A percentile compares a stretch with the other conserved stretches of the same genome.
Evolutionary conservation across 2,888 invertebrate genomes (phyloP).

Genomic region (Pachliopta kotzebuea): DNA sequence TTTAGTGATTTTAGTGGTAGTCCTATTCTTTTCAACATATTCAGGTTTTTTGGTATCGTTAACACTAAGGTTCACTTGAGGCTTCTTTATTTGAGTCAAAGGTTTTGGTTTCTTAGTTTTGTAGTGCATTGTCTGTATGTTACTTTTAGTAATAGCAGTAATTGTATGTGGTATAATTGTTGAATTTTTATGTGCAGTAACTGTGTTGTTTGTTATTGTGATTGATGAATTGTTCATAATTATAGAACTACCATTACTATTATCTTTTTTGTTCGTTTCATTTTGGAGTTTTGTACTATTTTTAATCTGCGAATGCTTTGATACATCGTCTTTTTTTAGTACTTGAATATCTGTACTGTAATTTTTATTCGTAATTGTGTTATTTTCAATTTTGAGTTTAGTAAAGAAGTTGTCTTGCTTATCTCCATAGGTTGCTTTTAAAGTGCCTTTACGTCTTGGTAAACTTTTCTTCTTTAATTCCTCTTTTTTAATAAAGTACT

Average conservation of each 20-base stretch:
- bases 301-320: background rate
- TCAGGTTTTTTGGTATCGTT: constrained; percentile 41
- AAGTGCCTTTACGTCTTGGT: constrained; percentile 69
- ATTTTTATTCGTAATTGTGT: constrained; percentile 33
- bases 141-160: constrained; percentile 65
- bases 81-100: constrained; percentile 64
- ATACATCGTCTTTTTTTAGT: constrained; percentile 6
- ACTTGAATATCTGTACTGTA: constrained; percentile 8
- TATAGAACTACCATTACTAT: constrained; percentile 5
- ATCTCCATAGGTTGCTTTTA: constrained; percentile 76
- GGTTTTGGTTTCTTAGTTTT: constrained; percentile 69
- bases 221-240: constrained; percentile 5
- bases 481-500: constrained; percentile 52
- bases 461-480: constrained; percentile 61
- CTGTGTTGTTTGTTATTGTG: constrained; percentile 9
- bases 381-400: constrained; percentile 36
- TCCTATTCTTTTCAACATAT: constrained; percentile 38
- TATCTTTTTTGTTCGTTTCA: background rate
- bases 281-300: constrained; percentile 11
- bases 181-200: constrained; percentile 36
- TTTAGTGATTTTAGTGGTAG: constrained; percentile 47
- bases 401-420: constrained; percentile 65
- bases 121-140: constrained; percentile 65
- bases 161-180: constrained; percentile 52
- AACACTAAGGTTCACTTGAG: constrained; percentile 39